Evolutionary conservation across 2,888 invertebrate species (phyloP).

Genomic region (Trissolcus japonicus): DNA sequence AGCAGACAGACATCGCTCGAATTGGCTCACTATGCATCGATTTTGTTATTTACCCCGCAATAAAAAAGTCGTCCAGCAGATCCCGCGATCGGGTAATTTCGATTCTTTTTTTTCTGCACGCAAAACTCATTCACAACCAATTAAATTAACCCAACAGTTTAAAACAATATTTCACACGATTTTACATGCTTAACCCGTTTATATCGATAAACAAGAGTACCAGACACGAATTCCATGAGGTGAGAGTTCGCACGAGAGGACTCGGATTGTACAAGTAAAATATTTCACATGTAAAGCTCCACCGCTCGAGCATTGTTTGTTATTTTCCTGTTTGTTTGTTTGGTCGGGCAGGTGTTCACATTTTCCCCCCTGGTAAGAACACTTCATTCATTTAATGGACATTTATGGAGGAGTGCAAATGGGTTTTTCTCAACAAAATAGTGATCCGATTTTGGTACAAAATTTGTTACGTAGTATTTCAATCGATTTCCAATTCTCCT

Average conservation of each 20-base stretch:
- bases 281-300: slow-evolving; percentile 35
- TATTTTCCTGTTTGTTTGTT: slow-evolving; percentile 31
- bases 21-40: slow-evolving; percentile 26
- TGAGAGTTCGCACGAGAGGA: neutral
- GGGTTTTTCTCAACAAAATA: slow-evolving; percentile 15
- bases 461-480: slow-evolving; percentile 9
- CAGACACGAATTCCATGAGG: neutral
- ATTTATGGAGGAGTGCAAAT: slow-evolving; percentile 31
- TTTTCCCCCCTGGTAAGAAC: slow-evolving; percentile 26
- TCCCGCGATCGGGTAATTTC: neutral
- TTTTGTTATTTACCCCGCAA: slow-evolving; percentile 25
- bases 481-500: slow-evolving; percentile 12
- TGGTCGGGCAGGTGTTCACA: slow-evolving; percentile 7
- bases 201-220: slow-evolving; percentile 21
- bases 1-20: slow-evolving; percentile 40
- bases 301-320: slow-evolving; percentile 13
- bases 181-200: slow-evolving; percentile 10
- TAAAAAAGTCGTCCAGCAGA: slow-evolving; percentile 2
- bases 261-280: slow-evolving; percentile 29
- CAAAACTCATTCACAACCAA: slow-evolving; percentile 24
- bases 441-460: slow-evolving; percentile 8
- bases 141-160: slow-evolving; percentile 35
- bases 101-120: slow-evolving; percentile 14
- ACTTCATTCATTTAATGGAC: slow-evolving; percentile 39
- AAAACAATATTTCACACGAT: slow-evolving; percentile 32